Base-by-base conservation (phyloP, 2,797 vertebrate species). In the Oryzias dopingdopingensis region DNA sequence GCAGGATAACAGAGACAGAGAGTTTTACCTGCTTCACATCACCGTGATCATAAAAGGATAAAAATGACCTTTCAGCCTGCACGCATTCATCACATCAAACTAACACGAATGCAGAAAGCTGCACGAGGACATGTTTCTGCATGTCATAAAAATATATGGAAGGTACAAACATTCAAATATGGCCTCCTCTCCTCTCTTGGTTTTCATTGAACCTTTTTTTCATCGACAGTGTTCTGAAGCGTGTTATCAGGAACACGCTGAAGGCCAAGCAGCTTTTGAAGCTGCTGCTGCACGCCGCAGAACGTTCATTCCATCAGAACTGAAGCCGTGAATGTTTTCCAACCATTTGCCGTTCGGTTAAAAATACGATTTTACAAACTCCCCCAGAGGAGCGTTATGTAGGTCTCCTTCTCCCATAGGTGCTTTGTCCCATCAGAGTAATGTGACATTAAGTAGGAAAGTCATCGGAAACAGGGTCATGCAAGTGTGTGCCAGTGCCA, bases 381-480 rank as follows among this genome's bases (percentile, higher is more conserved):
- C 59, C 81, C 74, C 75, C 18, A n/a, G 65, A 76, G 80, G 69
- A 56, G 67, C 60, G 4, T 68, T 61, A 84, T 76, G 65, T 79
- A 72, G 81, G 74, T 62, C 78, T 81, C 59, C 15, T 49, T 65
- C 58, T 81, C 82, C 76, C 74, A 73, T 41, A 74, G 77, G 81
- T 81, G 71, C 49, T 78, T 56, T 44, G 59, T 77, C 77, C 76
- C 74, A 52, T 82, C 61, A 76, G 60, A 81, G 62, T 48, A 63
- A 64, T 42, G 48, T 76, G 71, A 79, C 77, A 65, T 77, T 69
- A 74, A 84, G 60, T 44, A 44, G 72, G 56, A 65, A 79, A 84
- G 83, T 83, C 73, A 80, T 81, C 55, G 71, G 61, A 78, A 89
- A 86, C 75, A 72, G 76, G 79, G 75, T 82, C 80, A 74, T 37